These are phyloP conservation scores for Microchirus variegatus DNA, from an alignment of 2,797 vertebrate genomes.

Conservation along the genomic window DNA sequence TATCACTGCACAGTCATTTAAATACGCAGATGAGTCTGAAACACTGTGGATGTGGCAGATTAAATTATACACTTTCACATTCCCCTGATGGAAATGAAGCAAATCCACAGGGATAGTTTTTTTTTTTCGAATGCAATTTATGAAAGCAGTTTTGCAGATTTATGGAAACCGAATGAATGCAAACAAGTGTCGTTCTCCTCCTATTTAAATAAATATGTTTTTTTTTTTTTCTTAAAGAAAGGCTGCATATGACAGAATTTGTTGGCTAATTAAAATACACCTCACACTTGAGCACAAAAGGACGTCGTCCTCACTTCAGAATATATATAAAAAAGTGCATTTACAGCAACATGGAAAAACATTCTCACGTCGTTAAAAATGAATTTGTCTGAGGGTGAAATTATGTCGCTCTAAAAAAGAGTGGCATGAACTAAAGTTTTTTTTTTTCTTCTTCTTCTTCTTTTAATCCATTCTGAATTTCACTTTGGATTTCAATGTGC, in stretches of 20 bases:
- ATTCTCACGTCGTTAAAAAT: no score
- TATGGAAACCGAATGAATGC: slow-evolving; percentile 62
- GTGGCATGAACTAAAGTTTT: no score
- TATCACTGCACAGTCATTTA: slow-evolving; percentile 55
- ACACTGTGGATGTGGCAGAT: slow-evolving; percentile 54
- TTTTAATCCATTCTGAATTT: no score
- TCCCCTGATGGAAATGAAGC: slow-evolving; percentile 54
- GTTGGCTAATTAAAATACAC: neutral
- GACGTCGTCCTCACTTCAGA: no score
- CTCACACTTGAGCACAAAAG: no score
- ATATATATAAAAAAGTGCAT: no score
- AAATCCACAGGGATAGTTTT: slow-evolving; percentile 44
- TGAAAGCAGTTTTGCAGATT: slow-evolving; percentile 54
- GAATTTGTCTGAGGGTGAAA: no score
- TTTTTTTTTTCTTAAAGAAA: slow-evolving; percentile 17
- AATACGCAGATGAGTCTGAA: slow-evolving; percentile 64
- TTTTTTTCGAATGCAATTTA: slow-evolving; percentile 50
- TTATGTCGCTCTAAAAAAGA: no score
- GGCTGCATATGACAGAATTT: slow-evolving; percentile 10
- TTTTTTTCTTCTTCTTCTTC: no score
- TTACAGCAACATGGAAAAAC: no score
- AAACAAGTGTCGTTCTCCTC: slow-evolving; percentile 52
- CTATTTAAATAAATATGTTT: slow-evolving; percentile 47
- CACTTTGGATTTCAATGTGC: slow-evolving; percentile 3
- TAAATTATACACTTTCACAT: slow-evolving; percentile 61